phyloP scores from a whole-genome alignment of 1,140 invertebrate species.

The Lasioglossum albipes region DNA sequence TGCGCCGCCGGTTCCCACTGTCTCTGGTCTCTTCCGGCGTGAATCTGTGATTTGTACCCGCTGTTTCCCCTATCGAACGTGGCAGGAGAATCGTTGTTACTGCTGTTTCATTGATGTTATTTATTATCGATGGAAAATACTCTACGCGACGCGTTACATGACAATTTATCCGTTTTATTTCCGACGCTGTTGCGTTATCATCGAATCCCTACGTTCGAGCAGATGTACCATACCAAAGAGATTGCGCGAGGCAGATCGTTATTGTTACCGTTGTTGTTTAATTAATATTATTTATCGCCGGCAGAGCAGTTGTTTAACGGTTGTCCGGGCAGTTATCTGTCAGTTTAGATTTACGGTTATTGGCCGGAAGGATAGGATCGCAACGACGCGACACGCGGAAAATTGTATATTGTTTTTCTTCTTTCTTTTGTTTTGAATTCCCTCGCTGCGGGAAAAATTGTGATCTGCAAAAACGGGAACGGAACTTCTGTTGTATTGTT shows the following conservation, averaged over 20 bases:
- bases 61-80: background rate
- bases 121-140: no score
- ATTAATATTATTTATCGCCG: background rate
- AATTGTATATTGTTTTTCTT: no score
- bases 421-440: no score
- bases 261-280: constrained; percentile 13
- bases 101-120: background rate
- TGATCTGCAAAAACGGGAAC: no score
- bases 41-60: background rate
- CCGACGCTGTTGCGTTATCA: background rate
- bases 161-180: background rate
- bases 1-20: background rate
- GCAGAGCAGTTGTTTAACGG: background rate
- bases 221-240: background rate
- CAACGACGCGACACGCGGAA: no score
- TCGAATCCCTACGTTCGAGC: background rate
- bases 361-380: no score
- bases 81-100: background rate
- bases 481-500: no score
- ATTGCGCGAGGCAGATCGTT: background rate
- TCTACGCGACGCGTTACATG: background rate
- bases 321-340: background rate
- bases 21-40: no score
- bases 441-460: no score
- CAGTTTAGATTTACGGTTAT: background rate